A percentile compares a stretch with the other conserved stretches of the same genome.
phyloP scores from a whole-genome alignment of 2,888 invertebrate genomes.

The Tupiocoris notatus region DNA sequence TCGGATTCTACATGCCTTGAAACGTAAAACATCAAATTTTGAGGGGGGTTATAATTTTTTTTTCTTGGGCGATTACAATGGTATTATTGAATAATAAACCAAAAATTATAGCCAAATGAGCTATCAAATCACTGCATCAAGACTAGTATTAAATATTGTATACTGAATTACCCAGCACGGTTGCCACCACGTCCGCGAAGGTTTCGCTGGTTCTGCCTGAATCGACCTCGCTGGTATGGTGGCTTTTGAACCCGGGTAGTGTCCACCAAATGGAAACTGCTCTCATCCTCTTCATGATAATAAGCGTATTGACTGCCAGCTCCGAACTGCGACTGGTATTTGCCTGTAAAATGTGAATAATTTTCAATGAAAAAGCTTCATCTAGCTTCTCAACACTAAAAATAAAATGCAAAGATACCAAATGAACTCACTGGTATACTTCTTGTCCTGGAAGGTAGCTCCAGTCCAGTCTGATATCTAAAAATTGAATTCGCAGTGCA shows the following conservation, averaged over 20 bases:
- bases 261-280: conserved; percentile 96
- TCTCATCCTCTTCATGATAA: conserved; percentile 98
- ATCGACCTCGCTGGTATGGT: conserved; percentile 88
- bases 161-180: conserved; percentile 63
- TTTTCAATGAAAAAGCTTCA: conserved; percentile 2
- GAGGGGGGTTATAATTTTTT: too few relatives aligned
- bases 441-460: conserved; percentile 85
- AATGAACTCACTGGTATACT: conserved; percentile 76
- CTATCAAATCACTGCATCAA: too few relatives aligned
- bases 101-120: too few relatives aligned
- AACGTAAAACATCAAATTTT: too few relatives aligned
- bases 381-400: too few relatives aligned
- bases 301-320: conserved; percentile 97
- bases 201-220: conserved; percentile 76
- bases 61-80: too few relatives aligned
- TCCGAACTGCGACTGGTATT: conserved; percentile 89
- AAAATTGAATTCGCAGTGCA: conserved; percentile 40
- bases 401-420: too few relatives aligned
- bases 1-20: too few relatives aligned
- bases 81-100: too few relatives aligned
- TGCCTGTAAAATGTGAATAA: conserved; percentile 59
- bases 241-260: conserved; percentile 86
- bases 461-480: conserved; percentile 96
- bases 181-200: conserved; percentile 65
- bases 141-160: too few relatives aligned